Conservation (phyloP, 2,113 vertebrate genomes). For the Halcyon malimbica region DNA sequence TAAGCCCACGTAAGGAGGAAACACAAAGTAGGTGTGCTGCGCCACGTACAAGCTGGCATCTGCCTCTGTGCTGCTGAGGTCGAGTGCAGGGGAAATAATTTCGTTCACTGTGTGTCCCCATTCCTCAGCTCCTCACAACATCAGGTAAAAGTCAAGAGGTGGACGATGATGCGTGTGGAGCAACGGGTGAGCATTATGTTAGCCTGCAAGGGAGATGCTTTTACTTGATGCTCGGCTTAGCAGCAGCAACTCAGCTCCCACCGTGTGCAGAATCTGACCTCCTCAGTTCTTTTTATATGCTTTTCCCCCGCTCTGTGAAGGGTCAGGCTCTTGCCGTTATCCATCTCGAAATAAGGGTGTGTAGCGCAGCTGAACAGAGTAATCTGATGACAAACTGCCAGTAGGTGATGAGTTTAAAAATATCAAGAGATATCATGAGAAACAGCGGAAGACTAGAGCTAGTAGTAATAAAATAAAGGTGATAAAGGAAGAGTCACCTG, state of each 20-base stretch:
- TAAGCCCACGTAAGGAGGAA: neutral
- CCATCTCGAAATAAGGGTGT: neutral
- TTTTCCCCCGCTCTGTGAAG: neutral
- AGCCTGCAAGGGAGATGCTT: neutral
- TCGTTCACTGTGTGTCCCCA: neutral
- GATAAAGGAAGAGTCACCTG: conserved; percentile 27
- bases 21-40: neutral
- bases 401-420: neutral
- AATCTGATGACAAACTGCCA: neutral
- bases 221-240: neutral
- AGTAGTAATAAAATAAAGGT: neutral
- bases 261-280: neutral
- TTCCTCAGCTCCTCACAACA: neutral
- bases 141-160: neutral
- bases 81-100: neutral
- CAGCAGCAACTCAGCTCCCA: neutral
- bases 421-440: neutral
- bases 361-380: neutral
- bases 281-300: neutral
- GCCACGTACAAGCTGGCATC: fast-evolving
- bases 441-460: neutral
- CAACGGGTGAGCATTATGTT: neutral
- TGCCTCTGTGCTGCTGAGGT: neutral
- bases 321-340: neutral
- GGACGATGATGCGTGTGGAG: neutral